Evolutionary conservation across 2,113 vertebrate species (phyloP), one percentile per base, ranked within the genome.

Genomic region (Oncorhynchus mykiss): DNA sequence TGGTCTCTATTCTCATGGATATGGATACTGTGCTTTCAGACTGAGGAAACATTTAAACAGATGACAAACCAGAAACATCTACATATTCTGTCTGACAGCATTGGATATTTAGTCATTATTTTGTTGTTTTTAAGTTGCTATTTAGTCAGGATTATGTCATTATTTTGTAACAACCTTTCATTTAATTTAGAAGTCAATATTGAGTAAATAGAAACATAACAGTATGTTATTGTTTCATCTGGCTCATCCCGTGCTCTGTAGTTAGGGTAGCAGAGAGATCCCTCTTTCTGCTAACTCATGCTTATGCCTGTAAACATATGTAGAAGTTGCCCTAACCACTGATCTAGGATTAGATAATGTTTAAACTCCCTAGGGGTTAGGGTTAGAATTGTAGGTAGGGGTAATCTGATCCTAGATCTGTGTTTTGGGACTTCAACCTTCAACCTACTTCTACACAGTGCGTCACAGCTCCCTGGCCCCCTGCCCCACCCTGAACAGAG

Each of bases 401-500:
- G 59, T 62, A 22, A 62, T 62, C n/a, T 22, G n/a, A 62, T 22
- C 59, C 20, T 22, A 62, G 59, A 22, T 62, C 59, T 22, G 59
- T 62, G 59, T n/a, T 16, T 9, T 24, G 59, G n/a, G 59, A 22
- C n/a, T 62, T 22, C 59, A 9, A 62, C 59, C n/a, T 62, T 22
- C 59, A 9, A 62, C 59, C 59, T 62, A 16, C 20, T 62, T 5
- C 14, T 57, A 57, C 54, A 57, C 54, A 62, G 13, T 9, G 59
- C 9, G 59, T 62, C 59, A 62, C 59, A 62, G n/a, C 29, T 22
- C 54, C 68, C 60, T 66, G 12, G 27, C 69, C 67, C 31, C 70
- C 76, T 34, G 72, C 73, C 72, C 78, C 25, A 18, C 64, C 45
- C 20, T 20, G 12, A 54, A 57, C 75, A 9, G 54, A 11, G 39